Percentiles rank a stretch among this genome's conserved stretches.
phyloP scores from a whole-genome alignment of 2,888 invertebrate species.

The Tholera decimalis region DNA sequence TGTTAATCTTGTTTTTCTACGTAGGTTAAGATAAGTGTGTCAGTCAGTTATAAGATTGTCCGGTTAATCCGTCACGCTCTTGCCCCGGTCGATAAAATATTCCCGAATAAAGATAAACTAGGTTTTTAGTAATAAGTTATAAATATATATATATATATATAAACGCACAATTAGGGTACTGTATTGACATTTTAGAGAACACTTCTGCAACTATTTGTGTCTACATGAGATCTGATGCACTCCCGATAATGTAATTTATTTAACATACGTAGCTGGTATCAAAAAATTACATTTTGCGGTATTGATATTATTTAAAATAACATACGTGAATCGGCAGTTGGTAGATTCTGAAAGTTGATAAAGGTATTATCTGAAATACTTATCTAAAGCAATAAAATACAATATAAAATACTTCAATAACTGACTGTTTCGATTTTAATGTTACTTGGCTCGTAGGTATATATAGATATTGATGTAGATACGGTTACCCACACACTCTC shows the following conservation, averaged over 20 bases:
- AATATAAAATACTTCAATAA: conserved; percentile 17
- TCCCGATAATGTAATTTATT: conserved; percentile 6
- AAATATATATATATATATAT: conserved; percentile 10
- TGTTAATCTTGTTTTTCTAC: conserved; percentile 7
- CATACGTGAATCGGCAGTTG: conserved; percentile 19
- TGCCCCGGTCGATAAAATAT: conserved; percentile 28
- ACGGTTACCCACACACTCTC: no score
- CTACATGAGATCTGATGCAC: conserved; percentile 39
- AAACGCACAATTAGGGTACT: background rate
- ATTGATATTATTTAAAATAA: conserved; percentile 16
- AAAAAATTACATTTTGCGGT: background rate
- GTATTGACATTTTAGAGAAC: conserved; percentile 1
- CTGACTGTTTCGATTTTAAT: conserved; percentile 4
- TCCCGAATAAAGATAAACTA: background rate
- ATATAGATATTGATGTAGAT: background rate
- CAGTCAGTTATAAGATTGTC: conserved; percentile 31
- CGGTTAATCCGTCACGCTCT: conserved; percentile 41
- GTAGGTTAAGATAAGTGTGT: conserved; percentile 22
- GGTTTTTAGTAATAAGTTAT: conserved; percentile 6
- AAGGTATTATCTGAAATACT: conserved; percentile 26
- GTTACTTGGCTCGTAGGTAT: conserved; percentile 5
- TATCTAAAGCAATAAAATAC: conserved; percentile 47
- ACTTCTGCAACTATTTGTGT: background rate
- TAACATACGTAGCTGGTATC: background rate
- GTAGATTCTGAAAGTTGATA: conserved; percentile 38